Percentiles rank a stretch among this genome's conserved stretches.
Evolutionary conservation across 2,888 invertebrate genomes (phyloP).

Genomic region (Brachypalpus laphriformis): DNA sequence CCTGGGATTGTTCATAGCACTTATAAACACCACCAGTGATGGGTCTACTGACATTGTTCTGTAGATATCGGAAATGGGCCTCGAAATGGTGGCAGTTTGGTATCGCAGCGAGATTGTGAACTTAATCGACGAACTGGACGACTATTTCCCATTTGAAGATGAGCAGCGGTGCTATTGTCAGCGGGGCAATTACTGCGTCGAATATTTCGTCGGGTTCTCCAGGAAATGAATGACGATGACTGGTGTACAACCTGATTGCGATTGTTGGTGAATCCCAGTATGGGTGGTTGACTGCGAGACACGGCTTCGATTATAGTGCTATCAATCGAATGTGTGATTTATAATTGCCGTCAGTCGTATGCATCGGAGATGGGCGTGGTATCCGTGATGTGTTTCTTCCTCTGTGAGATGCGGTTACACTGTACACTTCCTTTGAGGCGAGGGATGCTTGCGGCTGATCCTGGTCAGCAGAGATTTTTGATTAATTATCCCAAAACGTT

Average conservation of each 20-base stretch:
- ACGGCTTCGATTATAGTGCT: slow-evolving; percentile 72
- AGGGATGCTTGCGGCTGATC: slow-evolving; percentile 73
- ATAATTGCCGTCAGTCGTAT: slow-evolving; percentile 76
- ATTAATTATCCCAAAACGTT: slow-evolving; percentile 76
- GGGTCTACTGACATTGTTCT: slow-evolving; percentile 66
- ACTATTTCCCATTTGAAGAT: slow-evolving; percentile 52
- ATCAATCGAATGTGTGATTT: slow-evolving; percentile 77
- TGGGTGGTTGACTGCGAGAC: slow-evolving; percentile 51
- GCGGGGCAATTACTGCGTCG: slow-evolving; percentile 65
- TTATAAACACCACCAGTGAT: slow-evolving; percentile 13
- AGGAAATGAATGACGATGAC: slow-evolving; percentile 74
- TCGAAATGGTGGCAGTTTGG: slow-evolving; percentile 69
- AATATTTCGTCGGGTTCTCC: slow-evolving; percentile 68
- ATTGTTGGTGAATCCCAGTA: slow-evolving; percentile 65
- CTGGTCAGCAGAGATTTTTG: slow-evolving; percentile 74
- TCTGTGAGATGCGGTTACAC: too few species aligned
- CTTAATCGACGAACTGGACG: slow-evolving; percentile 70
- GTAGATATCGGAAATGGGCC: slow-evolving; percentile 74
- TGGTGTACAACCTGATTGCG: slow-evolving; percentile 76
- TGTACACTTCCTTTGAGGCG: slow-evolving; percentile 59
- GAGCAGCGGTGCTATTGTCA: background rate
- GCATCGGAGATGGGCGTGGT: slow-evolving; percentile 75
- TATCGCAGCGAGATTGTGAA: slow-evolving; percentile 71
- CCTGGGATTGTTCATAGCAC: slow-evolving; percentile 49
- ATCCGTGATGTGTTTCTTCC: slow-evolving; percentile 78